Evolutionary conservation across 2,113 vertebrate species (phyloP).

Genomic region (Lepus americanus): DNA sequence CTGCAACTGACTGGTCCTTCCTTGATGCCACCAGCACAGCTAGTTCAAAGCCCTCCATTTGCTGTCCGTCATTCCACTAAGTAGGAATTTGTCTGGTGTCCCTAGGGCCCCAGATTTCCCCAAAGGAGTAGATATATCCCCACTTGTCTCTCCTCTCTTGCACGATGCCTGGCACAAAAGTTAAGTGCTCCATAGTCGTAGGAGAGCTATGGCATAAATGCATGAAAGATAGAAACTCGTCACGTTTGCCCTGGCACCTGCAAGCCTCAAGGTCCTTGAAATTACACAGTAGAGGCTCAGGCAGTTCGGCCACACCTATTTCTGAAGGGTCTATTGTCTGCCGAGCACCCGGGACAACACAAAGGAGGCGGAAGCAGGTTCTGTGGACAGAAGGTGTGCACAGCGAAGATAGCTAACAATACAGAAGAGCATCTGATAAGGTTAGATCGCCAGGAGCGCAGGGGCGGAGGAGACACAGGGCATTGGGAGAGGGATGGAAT

Average conservation of each 20-base stretch:
- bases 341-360: conserved; percentile 7
- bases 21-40: neutral
- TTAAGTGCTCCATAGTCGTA: neutral
- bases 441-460: conserved; percentile 10
- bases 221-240: conserved; percentile 18
- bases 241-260: conserved; percentile 24
- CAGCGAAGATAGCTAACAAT: conserved; percentile 60
- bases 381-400: neutral
- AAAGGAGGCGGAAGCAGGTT: conserved; percentile 39
- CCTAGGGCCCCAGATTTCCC: neutral
- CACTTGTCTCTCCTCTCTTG: neutral
- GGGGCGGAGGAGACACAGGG: neutral
- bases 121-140: neutral
- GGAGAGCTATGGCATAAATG: conserved; percentile 30
- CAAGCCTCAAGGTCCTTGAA: conserved; percentile 17
- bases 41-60: neutral
- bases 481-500: neutral
- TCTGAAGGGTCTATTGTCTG: conserved; percentile 16
- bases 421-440: conserved; percentile 54
- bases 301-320: neutral
- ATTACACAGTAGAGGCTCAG: neutral
- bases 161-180: neutral
- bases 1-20: neutral
- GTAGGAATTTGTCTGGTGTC: neutral
- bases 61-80: neutral